A percentile compares a stretch with the other conserved stretches of the same genome.
These are phyloP conservation scores for Anagrus nilaparvatae DNA, from an alignment of 1,140 invertebrate species.

Conservation along the genomic window DNA sequence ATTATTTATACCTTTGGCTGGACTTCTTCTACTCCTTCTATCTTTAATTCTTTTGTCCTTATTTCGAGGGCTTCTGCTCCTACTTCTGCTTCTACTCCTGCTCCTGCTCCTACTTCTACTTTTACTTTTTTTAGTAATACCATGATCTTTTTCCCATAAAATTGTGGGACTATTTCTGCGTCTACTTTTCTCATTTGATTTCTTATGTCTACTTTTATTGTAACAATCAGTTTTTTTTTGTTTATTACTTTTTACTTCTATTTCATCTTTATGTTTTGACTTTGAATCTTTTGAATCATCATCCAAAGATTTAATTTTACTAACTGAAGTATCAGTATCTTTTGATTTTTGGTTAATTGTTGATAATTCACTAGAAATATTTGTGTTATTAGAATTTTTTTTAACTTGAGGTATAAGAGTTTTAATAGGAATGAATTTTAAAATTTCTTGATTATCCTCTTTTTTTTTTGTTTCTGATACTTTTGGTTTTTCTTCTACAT, in stretches of 20 bases:
- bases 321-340: too few relatives aligned
- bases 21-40: constrained; percentile 26
- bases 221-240: constrained; percentile 22
- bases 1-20: constrained; percentile 16
- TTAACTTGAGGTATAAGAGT: constrained; percentile 3
- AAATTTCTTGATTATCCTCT: not conserved
- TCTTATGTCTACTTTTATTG: constrained; percentile 15
- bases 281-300: constrained; percentile 5
- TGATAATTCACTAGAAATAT: too few relatives aligned
- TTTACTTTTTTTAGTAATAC: constrained; percentile 2
- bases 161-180: constrained; percentile 23
- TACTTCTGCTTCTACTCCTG: constrained; percentile 28
- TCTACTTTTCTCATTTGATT: constrained; percentile 24
- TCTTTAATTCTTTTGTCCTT: constrained; percentile 22
- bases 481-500: not conserved
- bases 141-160: constrained; percentile 25
- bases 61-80: constrained; percentile 33
- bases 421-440: not conserved
- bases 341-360: too few relatives aligned
- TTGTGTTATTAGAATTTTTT: too few relatives aligned
- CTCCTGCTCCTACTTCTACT: constrained; percentile 24
- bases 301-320: constrained; percentile 9
- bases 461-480: constrained; percentile 3
- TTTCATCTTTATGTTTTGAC: too few relatives aligned
- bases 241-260: not conserved